Base-by-base conservation (phyloP, 2,888 invertebrate species). In the Ophion ventricosus region DNA sequence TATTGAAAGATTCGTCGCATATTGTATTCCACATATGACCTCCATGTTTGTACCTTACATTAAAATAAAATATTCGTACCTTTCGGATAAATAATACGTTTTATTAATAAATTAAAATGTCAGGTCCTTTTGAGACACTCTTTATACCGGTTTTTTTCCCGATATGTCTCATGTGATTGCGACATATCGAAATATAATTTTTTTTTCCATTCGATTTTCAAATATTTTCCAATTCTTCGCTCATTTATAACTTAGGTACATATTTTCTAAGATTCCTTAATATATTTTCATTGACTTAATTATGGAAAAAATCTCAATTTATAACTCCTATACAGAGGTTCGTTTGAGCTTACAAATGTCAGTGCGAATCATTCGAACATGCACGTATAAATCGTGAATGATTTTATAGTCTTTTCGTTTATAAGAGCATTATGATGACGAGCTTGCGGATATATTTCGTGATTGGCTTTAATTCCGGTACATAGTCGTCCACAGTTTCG, bases 391-490 rank as follows among this genome's bases (percentile, higher is more conserved):
- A 49, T 49, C 57, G 63, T 63, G 17, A 63, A 63, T 63, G 14
- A 63, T 14, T 26, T 26, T 63, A 1, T 7, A 10, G 14, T 17
- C 17, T 63, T 63, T 29, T 29, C 0, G 10, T 7, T 63, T 0
- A 8, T 63, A 29, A 77, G 54, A 25, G 72, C 0, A 25, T 29
- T 54, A 14, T 0, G 5, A 3, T 2, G 72, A 49, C 17, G 2
- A 80, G 8, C 29, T 25, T 10, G n/a, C 83, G 83, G 25, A 81
- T 7, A 49, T 67, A 8, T 56, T 64, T 66, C 35, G 73, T 73
- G 0, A 69, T 2, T 0, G 77, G 77, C 35, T 35, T 63, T 2
- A 78, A 26, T 8, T 2, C 11, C 1, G 85, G 83, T 43, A 76
- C 8, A 57, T 20, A 67, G n/a, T 17, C 59, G 35, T 83, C 85